These are phyloP conservation scores for Polyommatus iphigenia DNA, from an alignment of 2,888 invertebrate species.

Conservation along the genomic window DNA sequence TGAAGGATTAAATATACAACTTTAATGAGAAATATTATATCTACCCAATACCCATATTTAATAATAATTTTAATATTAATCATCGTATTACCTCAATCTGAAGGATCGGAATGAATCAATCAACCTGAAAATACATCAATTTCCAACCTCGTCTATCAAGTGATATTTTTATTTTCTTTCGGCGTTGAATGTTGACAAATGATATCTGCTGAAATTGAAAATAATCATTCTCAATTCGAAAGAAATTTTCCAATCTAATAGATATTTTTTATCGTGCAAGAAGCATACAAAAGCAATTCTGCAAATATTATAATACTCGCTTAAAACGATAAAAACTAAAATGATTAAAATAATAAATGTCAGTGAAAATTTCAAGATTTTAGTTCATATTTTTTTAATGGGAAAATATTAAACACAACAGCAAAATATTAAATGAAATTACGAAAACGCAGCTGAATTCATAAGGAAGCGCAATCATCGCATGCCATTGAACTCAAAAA, in stretches of 20 bases:
- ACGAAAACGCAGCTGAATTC: neutral
- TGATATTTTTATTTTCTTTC: conserved; percentile 10
- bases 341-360: too few relatives aligned
- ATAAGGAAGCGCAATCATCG: neutral
- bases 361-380: too few relatives aligned
- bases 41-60: too few relatives aligned
- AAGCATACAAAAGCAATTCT: neutral
- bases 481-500: conserved; percentile 7
- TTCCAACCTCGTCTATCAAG: neutral
- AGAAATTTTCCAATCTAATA: neutral
- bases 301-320: neutral
- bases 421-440: neutral
- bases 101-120: neutral
- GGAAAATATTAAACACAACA: neutral
- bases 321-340: too few relatives aligned
- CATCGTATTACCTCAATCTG: neutral
- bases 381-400: neutral
- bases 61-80: neutral
- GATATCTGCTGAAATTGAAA: conserved; percentile 15
- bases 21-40: too few relatives aligned
- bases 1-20: too few relatives aligned
- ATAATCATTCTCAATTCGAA: neutral
- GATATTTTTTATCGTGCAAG: neutral
- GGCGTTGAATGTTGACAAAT: conserved; percentile 6
- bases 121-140: neutral